These are phyloP conservation scores for Microplitis manilae DNA, from an alignment of 2,888 invertebrate species.

Conservation along the genomic window DNA sequence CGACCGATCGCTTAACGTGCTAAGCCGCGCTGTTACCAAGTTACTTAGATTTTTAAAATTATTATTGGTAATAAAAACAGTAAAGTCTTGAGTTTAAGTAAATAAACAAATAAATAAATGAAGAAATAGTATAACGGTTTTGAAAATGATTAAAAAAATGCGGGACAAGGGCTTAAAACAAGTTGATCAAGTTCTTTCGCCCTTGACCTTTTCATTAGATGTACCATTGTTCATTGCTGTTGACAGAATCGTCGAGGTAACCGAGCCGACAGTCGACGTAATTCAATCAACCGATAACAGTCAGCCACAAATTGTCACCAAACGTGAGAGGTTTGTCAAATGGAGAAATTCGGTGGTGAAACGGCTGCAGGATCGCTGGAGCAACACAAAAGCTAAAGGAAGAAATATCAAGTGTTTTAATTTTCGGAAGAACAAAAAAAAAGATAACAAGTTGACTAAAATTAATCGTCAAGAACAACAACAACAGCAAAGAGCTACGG, in stretches of 20 bases:
- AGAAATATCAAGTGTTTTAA: conserved; percentile 64
- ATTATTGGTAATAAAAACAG: background rate
- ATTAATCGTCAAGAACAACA: conserved; percentile 12
- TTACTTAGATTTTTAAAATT: no score
- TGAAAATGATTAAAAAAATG: conserved; percentile 1
- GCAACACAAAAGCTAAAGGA: background rate
- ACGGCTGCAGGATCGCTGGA: conserved; percentile 42
- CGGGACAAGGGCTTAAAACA: conserved; percentile 18
- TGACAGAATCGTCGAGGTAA: conserved; percentile 33
- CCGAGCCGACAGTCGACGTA: conserved; percentile 7
- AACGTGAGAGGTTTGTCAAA: conserved; percentile 40
- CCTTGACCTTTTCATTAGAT: conserved; percentile 27
- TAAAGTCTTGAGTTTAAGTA: no score
- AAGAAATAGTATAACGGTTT: background rate
- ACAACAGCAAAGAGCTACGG: background rate
- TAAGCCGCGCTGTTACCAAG: background rate
- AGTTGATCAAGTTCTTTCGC: conserved; percentile 24
- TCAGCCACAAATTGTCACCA: conserved; percentile 20
- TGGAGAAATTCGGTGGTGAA: conserved; percentile 41
- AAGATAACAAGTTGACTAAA: conserved; percentile 58
- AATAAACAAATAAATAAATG: background rate
- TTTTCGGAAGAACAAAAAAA: conserved; percentile 63
- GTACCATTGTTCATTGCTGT: conserved; percentile 33
- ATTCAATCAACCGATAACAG: background rate
- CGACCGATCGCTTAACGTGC: conserved; percentile 39